A percentile compares a stretch with the other conserved stretches of the same genome.
Conservation (phyloP, 2,797 vertebrate species). For the Microhierax caerulescens region DNA sequence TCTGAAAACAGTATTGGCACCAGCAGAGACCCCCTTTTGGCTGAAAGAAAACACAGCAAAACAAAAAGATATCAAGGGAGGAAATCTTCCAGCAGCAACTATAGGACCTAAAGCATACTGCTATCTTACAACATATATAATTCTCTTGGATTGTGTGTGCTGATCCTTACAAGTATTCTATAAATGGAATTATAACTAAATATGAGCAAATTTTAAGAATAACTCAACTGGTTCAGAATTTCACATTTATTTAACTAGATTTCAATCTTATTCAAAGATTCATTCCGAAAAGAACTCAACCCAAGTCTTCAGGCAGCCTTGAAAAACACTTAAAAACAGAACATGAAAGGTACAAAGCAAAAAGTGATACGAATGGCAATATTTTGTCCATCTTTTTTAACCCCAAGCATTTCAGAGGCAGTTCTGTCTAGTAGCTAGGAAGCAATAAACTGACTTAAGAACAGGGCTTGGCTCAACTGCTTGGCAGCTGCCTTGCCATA, state of each 20-base stretch:
- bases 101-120: neutral
- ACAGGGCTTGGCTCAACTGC: neutral
- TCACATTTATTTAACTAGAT: neutral
- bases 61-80: neutral
- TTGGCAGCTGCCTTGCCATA: neutral
- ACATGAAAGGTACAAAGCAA: neutral
- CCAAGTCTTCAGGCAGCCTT: neutral
- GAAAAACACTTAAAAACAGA: neutral
- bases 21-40: neutral
- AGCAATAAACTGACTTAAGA: neutral
- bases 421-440: neutral
- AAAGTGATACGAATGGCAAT: neutral
- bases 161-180: neutral
- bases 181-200: neutral
- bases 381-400: neutral
- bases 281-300: neutral
- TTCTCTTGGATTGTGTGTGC: neutral
- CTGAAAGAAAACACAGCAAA: neutral
- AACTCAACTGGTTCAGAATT: neutral
- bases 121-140: neutral
- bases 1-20: neutral
- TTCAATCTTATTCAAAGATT: neutral
- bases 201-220: neutral
- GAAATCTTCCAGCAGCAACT: neutral
- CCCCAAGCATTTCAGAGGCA: neutral